A percentile compares a stretch with the other conserved stretches of the same genome.
phyloP scores from a whole-genome alignment of 1,140 invertebrate species.

The Drosophila ficusphila region DNA sequence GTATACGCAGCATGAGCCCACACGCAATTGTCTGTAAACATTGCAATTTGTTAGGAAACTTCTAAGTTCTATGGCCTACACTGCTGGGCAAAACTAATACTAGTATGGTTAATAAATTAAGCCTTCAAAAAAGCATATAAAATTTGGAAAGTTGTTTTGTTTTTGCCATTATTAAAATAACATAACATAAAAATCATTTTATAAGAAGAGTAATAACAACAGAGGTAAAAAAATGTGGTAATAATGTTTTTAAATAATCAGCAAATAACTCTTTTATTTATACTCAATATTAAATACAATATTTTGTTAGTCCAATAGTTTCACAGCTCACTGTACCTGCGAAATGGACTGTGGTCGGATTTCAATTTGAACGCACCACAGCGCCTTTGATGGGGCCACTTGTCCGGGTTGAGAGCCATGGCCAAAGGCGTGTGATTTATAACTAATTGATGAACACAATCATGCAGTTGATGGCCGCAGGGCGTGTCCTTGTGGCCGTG shows the following conservation, averaged over 20 bases:
- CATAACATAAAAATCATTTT: too few relatives aligned
- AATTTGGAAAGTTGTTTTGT: too few relatives aligned
- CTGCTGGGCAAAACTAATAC: background rate
- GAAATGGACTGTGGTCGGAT: conserved; percentile 9
- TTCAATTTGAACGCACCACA: conserved; percentile 18
- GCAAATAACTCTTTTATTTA: too few relatives aligned
- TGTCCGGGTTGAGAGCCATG: conserved; percentile 18
- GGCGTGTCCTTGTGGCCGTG: conserved; percentile 9
- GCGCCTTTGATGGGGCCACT: conserved; percentile 21
- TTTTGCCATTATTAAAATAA: too few relatives aligned
- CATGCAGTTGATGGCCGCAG: conserved; percentile 53
- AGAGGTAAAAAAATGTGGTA: too few relatives aligned
- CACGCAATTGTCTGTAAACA: conserved; percentile 48
- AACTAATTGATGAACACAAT: conserved; percentile 79
- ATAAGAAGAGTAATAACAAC: too few relatives aligned
- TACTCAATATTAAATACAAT: background rate
- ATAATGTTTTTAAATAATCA: too few relatives aligned
- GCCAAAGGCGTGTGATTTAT: conserved; percentile 64
- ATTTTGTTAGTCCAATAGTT: background rate
- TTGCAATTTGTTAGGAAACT: conserved; percentile 46
- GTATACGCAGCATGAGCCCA: conserved; percentile 42
- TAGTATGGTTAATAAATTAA: too few relatives aligned
- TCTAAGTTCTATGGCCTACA: conserved; percentile 1
- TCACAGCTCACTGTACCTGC: background rate
- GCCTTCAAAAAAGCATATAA: too few relatives aligned